Evolutionary conservation across 2,888 invertebrate species (phyloP), one percentile per base, ranked within the genome.

Genomic region (Caenorhabditis panamensis): DNA sequence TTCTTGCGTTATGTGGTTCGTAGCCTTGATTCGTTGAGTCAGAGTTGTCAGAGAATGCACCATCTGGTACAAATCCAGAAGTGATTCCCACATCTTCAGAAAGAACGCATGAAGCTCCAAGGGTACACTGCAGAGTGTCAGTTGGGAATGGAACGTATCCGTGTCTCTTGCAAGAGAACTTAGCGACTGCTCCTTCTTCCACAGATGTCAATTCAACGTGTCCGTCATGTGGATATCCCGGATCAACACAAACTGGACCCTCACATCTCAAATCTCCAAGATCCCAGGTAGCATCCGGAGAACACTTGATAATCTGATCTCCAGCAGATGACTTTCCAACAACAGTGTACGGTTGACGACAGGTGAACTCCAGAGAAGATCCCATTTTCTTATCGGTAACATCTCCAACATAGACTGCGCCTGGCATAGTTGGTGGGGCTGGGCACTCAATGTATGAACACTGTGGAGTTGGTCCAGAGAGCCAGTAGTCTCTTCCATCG

Each of bases 211-310:
- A 94, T 47, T 95, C 92, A 92, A 97, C 96, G 83, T 94, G 93
- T 24, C 97, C 97, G 92, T 97, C 97, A 79, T 95, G 95, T 0
- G 97, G 97, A 89, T 96, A 94, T 0, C 96, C 96, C 0, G 97
- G 97, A 92, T 97, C 97, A 91, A 95, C 95, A 91, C 97, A 97
- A 1, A 97, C 96, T 2, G 97, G 97, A 22, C 97, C 97, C 93
- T 97, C 96, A 90, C 98, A 98, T 67, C 96, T 93, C 62, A 98
- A 93, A 91, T 96, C 96, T 31, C 97, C 97, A 91, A 97, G 96
- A 92, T 97, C 97, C 98, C 98, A 98, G 80, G 95, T 94, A 1
- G 96, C 96, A 90, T 96, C 96, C 0, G 94, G 94, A 92, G 95
- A 95, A 92, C 97, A 97, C 11, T 88, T 93, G 0, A 98, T 97